Evolutionary conservation across 1,140 invertebrate species (phyloP).

Genomic region (Danaus melanippus): DNA sequence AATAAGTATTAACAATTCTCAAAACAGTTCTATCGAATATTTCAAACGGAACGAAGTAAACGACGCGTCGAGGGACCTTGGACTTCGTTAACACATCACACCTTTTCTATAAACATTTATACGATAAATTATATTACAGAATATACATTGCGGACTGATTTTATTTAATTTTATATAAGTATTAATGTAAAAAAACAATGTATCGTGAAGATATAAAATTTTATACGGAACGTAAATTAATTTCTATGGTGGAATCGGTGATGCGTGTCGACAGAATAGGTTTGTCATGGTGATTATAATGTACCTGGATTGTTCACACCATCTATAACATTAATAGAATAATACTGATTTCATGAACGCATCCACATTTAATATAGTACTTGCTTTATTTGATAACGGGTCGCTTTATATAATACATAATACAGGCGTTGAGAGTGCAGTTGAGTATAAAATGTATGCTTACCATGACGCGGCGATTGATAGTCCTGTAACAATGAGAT

Average conservation of each 20-base stretch:
- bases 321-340: no score
- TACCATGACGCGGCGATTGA: no score
- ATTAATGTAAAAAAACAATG: constrained; percentile 26
- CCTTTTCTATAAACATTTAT: constrained; percentile 8
- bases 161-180: not conserved
- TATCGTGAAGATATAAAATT: constrained; percentile 21
- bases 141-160: constrained; percentile 5
- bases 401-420: no score
- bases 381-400: no score
- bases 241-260: constrained; percentile 40
- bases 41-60: constrained; percentile 2
- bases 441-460: no score
- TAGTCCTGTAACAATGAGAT: no score
- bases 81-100: constrained; percentile 29
- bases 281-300: constrained; percentile 52
- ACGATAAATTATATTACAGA: not conserved
- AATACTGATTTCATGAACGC: no score
- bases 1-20: no score
- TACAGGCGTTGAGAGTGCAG: no score
- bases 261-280: constrained; percentile 50
- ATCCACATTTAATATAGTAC: no score
- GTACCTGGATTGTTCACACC: constrained; percentile 34
- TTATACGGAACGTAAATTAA: constrained; percentile 16
- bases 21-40: no score
- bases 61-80: constrained; percentile 29